Evolutionary conservation across 1,140 invertebrate genomes (phyloP), one percentile per base, ranked within the genome.

Genomic region (Euwallacea similis): DNA sequence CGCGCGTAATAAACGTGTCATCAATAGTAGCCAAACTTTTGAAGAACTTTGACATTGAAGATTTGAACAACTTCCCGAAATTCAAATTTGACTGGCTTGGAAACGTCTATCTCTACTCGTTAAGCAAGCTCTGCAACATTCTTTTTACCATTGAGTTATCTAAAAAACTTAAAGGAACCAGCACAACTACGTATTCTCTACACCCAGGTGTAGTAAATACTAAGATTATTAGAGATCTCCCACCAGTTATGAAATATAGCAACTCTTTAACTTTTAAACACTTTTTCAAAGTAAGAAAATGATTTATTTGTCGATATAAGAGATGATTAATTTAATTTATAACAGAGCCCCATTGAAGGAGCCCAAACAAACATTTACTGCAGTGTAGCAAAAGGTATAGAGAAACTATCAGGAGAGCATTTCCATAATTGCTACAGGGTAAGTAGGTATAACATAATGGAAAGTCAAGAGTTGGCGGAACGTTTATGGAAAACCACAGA

Each of bases 91-190:
- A 6, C 16, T 0, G 11, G 2, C 41, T 42, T 10, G 7, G 16
- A 7, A 7, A 68, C 15, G n/a, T 60, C 3, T 2, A 21, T 6
- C 7, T 70, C 0, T 93, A 91, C 78, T 77, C 81, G 1, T 88
- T 88, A 75, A 90, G 88, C 71, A 93, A 93, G 82, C 76, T 92
- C 50, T 89, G 89, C 3, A 94, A 95, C 76, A 91, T 97, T 60
- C 86, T 93, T 6, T 96, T 96, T 79, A 90, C 91, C 0, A 85
- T 87, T 50, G 93, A 96, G 81, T 79, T 96, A 66, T 90, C 93
- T 0, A 86, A 88, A 74, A 85, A 89, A 72, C 81, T 95, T 10
- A 86, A 91, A 79, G 90, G 88, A 21, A 87, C 89, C 11, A 89
- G 88, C 11, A 88, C 96, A 0, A 92, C 89, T 0, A 91, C 87